A percentile compares a stretch with the other conserved stretches of the same genome.
These are phyloP conservation scores for Pitta sordida DNA, from an alignment of 2,113 vertebrate genomes.

Conservation along the genomic window DNA sequence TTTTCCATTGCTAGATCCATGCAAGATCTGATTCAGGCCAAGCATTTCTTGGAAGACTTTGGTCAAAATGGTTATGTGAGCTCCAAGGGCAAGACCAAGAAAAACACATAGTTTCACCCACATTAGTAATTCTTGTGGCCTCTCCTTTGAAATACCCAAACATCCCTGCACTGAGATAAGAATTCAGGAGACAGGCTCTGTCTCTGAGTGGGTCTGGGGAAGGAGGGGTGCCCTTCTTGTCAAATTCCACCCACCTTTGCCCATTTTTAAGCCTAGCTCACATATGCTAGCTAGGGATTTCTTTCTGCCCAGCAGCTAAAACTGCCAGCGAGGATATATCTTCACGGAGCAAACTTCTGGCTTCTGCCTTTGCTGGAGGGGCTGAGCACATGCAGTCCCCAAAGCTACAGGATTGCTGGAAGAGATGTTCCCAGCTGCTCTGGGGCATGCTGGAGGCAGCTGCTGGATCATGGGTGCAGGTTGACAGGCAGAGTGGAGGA, in stretches of 20 bases:
- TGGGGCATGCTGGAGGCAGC: fast-evolving
- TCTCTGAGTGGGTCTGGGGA: background rate
- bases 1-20: background rate
- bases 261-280: background rate
- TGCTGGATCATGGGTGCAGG: fast-evolving
- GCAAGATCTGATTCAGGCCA: background rate
- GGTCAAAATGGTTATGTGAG: background rate
- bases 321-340: background rate
- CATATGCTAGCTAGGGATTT: background rate
- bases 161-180: background rate
- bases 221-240: background rate
- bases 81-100: background rate
- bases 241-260: background rate
- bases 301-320: background rate
- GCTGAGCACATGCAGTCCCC: background rate
- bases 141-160: background rate
- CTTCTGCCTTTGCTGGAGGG: fast-evolving
- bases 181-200: background rate
- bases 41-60: background rate
- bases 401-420: background rate
- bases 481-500: fast-evolving
- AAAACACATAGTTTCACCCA: fast-evolving
- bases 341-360: background rate
- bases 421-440: background rate
- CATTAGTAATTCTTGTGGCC: background rate